Evolutionary conservation across 2,888 invertebrate species (phyloP).

Genomic region (Oxystoma pomonae): DNA sequence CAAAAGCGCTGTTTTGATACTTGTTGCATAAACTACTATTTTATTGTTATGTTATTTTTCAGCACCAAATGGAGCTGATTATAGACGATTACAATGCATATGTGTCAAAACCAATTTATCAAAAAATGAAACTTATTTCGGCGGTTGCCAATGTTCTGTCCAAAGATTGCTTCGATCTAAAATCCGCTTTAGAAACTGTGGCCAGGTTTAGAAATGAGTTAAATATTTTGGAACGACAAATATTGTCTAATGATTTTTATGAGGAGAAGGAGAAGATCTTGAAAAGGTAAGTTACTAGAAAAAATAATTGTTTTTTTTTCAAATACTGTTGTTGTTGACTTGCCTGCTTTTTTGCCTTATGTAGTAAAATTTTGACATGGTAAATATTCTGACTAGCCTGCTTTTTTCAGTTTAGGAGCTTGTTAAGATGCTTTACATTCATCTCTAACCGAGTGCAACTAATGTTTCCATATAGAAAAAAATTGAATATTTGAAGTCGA

Average conservation of each 20-base stretch:
- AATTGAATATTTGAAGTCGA: too few species aligned
- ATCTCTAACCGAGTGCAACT: too few species aligned
- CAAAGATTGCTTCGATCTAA: slow-evolving; percentile 18
- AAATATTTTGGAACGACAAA: slow-evolving; percentile 22
- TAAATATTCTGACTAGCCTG: too few species aligned
- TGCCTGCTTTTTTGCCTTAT: too few species aligned
- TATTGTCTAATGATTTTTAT: slow-evolving; percentile 22
- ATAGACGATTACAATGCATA: slow-evolving; percentile 21
- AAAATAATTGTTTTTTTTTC: too few species aligned
- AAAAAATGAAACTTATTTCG: slow-evolving; percentile 23
- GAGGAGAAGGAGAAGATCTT: slow-evolving; percentile 14
- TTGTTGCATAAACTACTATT: too few species aligned
- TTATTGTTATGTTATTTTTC: slow-evolving; percentile 12
- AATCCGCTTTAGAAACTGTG: slow-evolving; percentile 21
- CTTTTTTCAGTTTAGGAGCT: too few species aligned
- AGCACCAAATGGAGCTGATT: slow-evolving; percentile 27
- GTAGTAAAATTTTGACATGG: too few species aligned
- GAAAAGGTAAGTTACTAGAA: slow-evolving; percentile 26
- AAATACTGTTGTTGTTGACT: too few species aligned
- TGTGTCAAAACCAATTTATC: slow-evolving; percentile 11
- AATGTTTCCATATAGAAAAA: too few species aligned
- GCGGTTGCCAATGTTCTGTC: slow-evolving; percentile 22
- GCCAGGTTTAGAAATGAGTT: slow-evolving; percentile 24
- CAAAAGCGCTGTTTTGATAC: too few species aligned
- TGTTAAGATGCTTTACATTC: too few species aligned